Evolutionary conservation across 2,797 vertebrate genomes (phyloP).

Genomic region (Limnodromus scolopaceus): DNA sequence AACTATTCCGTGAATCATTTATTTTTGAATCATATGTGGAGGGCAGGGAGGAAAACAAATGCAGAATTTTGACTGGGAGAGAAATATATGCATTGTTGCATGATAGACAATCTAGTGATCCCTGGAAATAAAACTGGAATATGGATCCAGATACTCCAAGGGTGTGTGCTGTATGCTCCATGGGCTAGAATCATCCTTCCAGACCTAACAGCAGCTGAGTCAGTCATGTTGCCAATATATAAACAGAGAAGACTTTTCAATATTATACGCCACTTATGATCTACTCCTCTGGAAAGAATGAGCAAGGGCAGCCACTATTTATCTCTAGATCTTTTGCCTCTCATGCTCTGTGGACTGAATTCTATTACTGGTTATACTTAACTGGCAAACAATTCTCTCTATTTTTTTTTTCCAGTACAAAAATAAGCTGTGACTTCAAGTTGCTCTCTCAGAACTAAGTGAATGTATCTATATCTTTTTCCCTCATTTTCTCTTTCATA

Average conservation of each 20-base stretch:
- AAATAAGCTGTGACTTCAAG: not conserved
- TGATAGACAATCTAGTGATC: not conserved
- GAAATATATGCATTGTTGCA: accelerated
- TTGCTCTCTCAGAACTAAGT: not conserved
- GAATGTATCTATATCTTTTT: accelerated
- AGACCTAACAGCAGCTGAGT: not conserved
- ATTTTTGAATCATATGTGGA: not conserved
- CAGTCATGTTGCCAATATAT: not conserved
- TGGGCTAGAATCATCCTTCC: not conserved
- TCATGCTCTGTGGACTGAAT: not conserved
- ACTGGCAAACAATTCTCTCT: not conserved
- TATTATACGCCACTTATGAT: not conserved
- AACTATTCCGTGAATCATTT: not conserved
- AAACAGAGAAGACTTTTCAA: not conserved
- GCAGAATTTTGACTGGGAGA: not conserved
- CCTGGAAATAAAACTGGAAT: not conserved
- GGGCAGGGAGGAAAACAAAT: not conserved
- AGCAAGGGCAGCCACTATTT: not conserved
- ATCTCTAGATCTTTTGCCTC: not conserved
- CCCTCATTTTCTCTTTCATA: not conserved
- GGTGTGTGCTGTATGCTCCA: not conserved
- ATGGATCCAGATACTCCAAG: not conserved
- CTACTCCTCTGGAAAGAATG: not conserved
- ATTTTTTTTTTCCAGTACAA: not conserved
- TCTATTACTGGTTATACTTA: not conserved